Percentiles rank a stretch among this genome's conserved stretches.
These are phyloP conservation scores for Acrossocheilus wenchowensis DNA, from an alignment of 2,797 vertebrate genomes.

Conservation along the genomic window DNA sequence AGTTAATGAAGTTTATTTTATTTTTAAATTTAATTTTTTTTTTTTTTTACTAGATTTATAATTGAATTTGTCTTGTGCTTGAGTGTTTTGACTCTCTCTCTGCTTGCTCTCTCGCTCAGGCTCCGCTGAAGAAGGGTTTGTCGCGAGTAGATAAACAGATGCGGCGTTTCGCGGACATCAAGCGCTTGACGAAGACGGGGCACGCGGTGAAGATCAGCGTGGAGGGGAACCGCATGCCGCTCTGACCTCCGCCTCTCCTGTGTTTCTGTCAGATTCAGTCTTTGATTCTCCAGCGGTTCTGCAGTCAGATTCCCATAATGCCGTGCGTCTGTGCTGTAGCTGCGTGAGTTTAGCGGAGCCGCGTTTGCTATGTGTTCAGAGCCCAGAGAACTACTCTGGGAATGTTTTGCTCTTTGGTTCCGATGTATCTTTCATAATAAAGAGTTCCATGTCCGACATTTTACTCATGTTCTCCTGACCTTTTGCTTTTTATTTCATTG, in stretches of 20 bases:
- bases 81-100: neutral
- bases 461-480: neutral
- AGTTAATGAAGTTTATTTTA: no score
- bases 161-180: constrained; percentile 94
- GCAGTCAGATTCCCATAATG: neutral
- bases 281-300: neutral
- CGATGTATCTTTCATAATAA: constrained; percentile 64
- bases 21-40: no score
- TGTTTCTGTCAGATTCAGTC: constrained; percentile 12
- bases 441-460: constrained; percentile 45
- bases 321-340: constrained; percentile 39
- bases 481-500: neutral
- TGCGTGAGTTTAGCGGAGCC: neutral
- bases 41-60: no score
- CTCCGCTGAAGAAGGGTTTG: constrained; percentile 89
- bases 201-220: constrained; percentile 98
- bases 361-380: constrained; percentile 17
- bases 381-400: neutral
- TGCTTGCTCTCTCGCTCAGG: constrained; percentile 70
- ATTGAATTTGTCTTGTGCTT: no score
- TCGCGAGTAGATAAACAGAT: constrained; percentile 97
- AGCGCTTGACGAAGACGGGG: constrained; percentile 90
- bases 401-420: constrained; percentile 21
- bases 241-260: constrained; percentile 76
- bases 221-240: constrained; percentile 96